These are phyloP conservation scores for Meghimatium bilineatum DNA, from an alignment of 2,888 invertebrate genomes.

Conservation along the genomic window DNA sequence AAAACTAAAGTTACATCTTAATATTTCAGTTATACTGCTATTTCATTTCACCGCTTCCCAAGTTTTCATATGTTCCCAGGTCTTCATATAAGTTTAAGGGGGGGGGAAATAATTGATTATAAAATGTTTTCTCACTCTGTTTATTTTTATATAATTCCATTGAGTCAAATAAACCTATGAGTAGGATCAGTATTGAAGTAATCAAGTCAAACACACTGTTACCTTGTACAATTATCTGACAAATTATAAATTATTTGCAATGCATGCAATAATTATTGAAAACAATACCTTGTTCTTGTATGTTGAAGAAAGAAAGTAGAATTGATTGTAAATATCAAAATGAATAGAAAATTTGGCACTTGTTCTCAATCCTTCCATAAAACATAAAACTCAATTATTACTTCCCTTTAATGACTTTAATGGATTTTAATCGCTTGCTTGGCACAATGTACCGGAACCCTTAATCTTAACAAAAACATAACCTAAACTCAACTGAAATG, in stretches of 20 bases:
- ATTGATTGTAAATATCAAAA: neutral
- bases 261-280: neutral
- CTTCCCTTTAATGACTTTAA: too few species aligned
- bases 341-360: neutral
- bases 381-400: too few species aligned
- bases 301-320: neutral
- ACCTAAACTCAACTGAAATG: too few species aligned
- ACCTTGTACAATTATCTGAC: neutral
- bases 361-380: too few species aligned
- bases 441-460: too few species aligned
- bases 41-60: neutral
- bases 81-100: neutral
- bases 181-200: neutral
- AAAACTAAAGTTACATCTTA: neutral
- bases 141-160: neutral
- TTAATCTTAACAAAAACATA: too few species aligned
- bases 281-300: neutral
- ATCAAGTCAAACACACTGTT: neutral
- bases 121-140: neutral
- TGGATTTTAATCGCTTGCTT: too few species aligned
- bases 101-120: neutral
- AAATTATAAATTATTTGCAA: neutral
- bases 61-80: neutral
- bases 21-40: neutral
- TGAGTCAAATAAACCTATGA: neutral